These are phyloP conservation scores for Melinaea menophilus DNA, from an alignment of 2,888 invertebrate species.

Conservation along the genomic window DNA sequence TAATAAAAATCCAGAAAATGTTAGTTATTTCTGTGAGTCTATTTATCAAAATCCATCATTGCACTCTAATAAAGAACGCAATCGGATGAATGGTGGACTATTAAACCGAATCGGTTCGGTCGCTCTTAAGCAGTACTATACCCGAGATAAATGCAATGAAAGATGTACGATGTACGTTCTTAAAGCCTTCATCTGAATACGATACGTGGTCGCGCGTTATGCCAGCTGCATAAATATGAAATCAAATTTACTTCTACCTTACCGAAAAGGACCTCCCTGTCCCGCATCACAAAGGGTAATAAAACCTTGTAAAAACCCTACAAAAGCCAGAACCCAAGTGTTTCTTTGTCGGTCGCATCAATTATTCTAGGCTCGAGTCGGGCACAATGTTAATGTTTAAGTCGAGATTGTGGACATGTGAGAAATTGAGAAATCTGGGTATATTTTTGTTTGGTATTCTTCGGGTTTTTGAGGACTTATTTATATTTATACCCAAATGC, in stretches of 20 bases:
- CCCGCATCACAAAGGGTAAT: constrained; percentile 11
- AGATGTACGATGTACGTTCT: too few species aligned
- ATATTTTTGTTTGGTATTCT: not conserved
- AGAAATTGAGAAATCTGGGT: constrained; percentile 3
- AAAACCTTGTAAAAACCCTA: constrained; percentile 23
- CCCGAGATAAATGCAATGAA: too few species aligned
- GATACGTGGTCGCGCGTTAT: constrained; percentile 13
- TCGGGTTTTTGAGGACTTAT: not conserved
- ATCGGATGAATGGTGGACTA: too few species aligned
- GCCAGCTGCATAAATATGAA: constrained; percentile 20
- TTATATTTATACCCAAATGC: not conserved
- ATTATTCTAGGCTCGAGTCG: constrained; percentile 35
- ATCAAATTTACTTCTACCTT: constrained; percentile 2
- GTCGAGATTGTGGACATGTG: constrained; percentile 15
- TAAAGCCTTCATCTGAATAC: constrained; percentile 8
- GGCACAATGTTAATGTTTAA: constrained; percentile 29
- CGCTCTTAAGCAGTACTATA: too few species aligned
- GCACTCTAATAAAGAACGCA: too few species aligned
- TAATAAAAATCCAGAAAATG: too few species aligned
- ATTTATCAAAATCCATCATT: too few species aligned
- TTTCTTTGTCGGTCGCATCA: constrained; percentile 33
- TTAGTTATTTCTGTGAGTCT: too few species aligned
- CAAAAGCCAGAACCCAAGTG: constrained; percentile 22
- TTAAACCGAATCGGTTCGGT: too few species aligned
- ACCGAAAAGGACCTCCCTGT: not conserved